Percentiles rank a stretch among this genome's conserved stretches.
These are phyloP conservation scores for Scolanthus callimorphus DNA, from an alignment of 92 coral and sea anemone genomes.

Conservation along the genomic window DNA sequence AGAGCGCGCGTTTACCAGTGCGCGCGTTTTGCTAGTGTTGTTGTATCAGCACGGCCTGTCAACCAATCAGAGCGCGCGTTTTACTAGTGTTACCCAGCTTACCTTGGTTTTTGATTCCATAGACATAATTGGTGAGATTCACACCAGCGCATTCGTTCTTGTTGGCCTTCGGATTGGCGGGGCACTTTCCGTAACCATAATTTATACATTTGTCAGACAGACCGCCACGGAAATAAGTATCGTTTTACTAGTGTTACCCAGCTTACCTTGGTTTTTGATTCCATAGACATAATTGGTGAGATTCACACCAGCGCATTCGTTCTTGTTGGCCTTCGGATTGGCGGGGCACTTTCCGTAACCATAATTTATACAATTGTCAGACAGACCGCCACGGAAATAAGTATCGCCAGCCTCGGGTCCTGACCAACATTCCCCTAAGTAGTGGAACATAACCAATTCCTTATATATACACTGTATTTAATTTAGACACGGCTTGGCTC, in stretches of 20 bases:
- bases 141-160: constrained; percentile 37
- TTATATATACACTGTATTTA: too few species aligned
- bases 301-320: constrained; percentile 1
- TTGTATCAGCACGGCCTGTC: neutral
- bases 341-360: constrained; percentile 28
- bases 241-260: too few species aligned
- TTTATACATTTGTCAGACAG: constrained; percentile 30
- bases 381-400: constrained; percentile 40
- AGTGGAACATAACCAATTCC: neutral
- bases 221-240: constrained; percentile 56
- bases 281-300: constrained; percentile 4
- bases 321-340: neutral
- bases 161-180: constrained; percentile 5
- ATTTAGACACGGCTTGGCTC: too few species aligned
- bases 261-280: constrained; percentile 1
- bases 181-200: constrained; percentile 15
- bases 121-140: constrained; percentile 45
- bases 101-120: constrained; percentile 17
- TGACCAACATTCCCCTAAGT: constrained; percentile 77
- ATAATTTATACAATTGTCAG: constrained; percentile 38
- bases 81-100: too few species aligned
- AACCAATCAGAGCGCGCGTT: too few species aligned
- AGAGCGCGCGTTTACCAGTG: too few species aligned
- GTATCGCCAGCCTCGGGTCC: constrained; percentile 60
- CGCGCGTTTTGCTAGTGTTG: too few species aligned